phyloP scores from a whole-genome alignment of 2,797 vertebrate species.

The Sternotherus odoratus region DNA sequence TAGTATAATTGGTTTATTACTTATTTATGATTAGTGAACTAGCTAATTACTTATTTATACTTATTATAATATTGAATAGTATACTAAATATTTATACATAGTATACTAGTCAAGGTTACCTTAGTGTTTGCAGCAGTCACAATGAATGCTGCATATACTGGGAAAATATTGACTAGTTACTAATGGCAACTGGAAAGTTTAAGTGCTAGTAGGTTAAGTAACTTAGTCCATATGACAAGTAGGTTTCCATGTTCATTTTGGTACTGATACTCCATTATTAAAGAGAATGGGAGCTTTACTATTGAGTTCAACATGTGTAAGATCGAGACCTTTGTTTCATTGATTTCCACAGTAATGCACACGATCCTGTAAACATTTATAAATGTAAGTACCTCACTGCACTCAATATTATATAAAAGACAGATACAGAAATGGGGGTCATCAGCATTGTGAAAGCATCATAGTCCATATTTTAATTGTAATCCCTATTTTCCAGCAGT shows the following conservation, averaged over 20 bases:
- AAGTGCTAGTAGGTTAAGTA: background rate
- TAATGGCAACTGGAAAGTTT: background rate
- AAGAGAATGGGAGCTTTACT: background rate
- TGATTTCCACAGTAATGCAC: background rate
- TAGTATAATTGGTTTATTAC: background rate
- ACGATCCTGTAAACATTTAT: background rate
- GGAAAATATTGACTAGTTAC: background rate
- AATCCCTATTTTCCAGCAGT: background rate
- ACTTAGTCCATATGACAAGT: background rate
- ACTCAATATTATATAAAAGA: background rate
- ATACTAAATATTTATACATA: background rate
- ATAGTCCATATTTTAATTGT: background rate
- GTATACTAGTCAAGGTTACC: background rate
- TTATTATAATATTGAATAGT: background rate
- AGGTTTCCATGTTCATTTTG: background rate
- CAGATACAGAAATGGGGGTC: background rate
- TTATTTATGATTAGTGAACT: background rate
- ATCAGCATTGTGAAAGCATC: background rate
- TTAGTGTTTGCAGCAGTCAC: too few relatives aligned
- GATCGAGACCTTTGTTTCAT: background rate
- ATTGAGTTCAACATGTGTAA: background rate
- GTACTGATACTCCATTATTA: background rate
- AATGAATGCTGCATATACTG: background rate
- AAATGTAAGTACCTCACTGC: background rate
- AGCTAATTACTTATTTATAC: background rate